These are phyloP conservation scores for Hypolimnas misippus DNA, from an alignment of 2,888 invertebrate species.

Conservation along the genomic window DNA sequence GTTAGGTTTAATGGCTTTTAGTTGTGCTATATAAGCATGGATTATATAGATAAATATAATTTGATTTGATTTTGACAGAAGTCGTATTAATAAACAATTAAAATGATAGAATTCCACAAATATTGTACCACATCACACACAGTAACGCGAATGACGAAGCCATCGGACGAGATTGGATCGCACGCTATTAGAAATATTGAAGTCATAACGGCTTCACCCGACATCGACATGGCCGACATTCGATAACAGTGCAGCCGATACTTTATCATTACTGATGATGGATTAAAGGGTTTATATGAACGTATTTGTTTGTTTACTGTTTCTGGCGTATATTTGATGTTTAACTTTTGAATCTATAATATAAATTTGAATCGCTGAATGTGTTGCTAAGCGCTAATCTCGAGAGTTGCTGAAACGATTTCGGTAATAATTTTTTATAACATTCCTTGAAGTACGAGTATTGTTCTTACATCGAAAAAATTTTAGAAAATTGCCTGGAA, in stretches of 20 bases:
- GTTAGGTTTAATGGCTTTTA: too few relatives aligned
- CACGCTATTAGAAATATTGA: conserved; percentile 69
- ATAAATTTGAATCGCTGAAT: too few relatives aligned
- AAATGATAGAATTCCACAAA: conserved; percentile 4
- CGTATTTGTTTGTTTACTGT: background rate
- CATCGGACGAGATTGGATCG: conserved; percentile 66
- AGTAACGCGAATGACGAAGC: conserved; percentile 41
- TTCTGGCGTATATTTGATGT: background rate
- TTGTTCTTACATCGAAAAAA: too few relatives aligned
- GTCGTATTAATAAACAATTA: background rate
- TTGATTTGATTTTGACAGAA: too few relatives aligned
- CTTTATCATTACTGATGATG: conserved; percentile 24
- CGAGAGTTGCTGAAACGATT: too few relatives aligned
- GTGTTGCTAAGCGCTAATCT: too few relatives aligned
- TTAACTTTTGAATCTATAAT: background rate
- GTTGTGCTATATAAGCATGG: too few relatives aligned
- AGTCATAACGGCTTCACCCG: conserved; percentile 56
- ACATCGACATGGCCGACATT: conserved; percentile 34
- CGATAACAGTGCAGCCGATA: conserved; percentile 29
- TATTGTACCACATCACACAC: conserved; percentile 15
- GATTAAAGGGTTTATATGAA: conserved; percentile 14
- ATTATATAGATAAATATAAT: too few relatives aligned
- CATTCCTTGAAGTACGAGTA: too few relatives aligned
- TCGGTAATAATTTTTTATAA: too few relatives aligned
- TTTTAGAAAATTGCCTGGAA: too few relatives aligned